phyloP scores from a whole-genome alignment of 2,888 invertebrate species.

The Clistopyga incitator region DNA sequence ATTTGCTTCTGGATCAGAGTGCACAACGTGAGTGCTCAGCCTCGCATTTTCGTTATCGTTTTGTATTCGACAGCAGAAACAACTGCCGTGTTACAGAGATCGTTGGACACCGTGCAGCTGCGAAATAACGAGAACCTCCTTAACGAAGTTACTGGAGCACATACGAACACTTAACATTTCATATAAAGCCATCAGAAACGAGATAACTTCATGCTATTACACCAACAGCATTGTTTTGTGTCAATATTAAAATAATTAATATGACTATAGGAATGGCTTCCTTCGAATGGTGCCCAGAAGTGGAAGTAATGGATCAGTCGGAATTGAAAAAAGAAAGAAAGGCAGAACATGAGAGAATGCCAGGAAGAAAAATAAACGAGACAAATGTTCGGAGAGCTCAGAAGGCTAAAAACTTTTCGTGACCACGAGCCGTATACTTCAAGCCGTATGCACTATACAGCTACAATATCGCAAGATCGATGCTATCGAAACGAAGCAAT shows the following conservation, averaged over 20 bases:
- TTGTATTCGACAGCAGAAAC: not conserved
- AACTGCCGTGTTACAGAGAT: constrained; percentile 12
- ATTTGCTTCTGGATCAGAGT: constrained; percentile 44
- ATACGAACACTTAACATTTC: not conserved
- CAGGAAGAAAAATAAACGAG: not conserved
- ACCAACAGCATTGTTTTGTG: constrained; percentile 6
- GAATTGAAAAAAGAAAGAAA: not conserved
- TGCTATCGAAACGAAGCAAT: constrained; percentile 56
- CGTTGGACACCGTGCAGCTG: constrained; percentile 28
- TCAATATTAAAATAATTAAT: constrained; percentile 6
- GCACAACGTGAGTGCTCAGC: constrained; percentile 30
- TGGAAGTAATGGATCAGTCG: not conserved
- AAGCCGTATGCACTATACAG: not conserved
- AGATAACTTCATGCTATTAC: not conserved
- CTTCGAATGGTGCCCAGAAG: not conserved
- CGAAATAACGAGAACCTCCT: constrained; percentile 29
- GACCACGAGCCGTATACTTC: not conserved
- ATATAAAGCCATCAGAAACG: not conserved
- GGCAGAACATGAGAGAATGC: not conserved
- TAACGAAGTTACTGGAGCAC: constrained; percentile 3
- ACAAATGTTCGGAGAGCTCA: not conserved
- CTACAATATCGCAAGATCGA: constrained; percentile 35
- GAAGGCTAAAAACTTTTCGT: constrained; percentile 30
- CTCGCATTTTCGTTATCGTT: constrained; percentile 20
- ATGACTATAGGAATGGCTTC: not conserved